Percentiles rank a stretch among this genome's conserved stretches.
These are phyloP conservation scores for Cossypha niveicapilla DNA, from an alignment of 2,797 vertebrate species.

Conservation along the genomic window DNA sequence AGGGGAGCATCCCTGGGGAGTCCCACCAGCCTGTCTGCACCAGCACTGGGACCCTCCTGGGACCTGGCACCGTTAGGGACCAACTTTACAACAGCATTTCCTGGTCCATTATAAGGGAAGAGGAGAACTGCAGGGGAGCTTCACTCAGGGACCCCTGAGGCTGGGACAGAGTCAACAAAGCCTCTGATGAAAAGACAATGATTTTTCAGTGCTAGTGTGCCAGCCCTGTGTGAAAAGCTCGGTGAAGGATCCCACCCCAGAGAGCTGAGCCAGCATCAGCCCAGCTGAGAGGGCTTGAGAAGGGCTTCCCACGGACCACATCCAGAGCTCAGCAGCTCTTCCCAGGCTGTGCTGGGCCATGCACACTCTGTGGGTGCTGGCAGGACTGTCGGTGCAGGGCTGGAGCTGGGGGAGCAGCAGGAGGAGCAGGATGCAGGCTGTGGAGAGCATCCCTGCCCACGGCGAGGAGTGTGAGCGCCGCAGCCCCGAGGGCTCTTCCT, in stretches of 20 bases:
- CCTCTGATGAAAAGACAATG: accelerated
- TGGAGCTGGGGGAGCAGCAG: slow-evolving; percentile 56
- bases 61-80: accelerated
- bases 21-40: not conserved
- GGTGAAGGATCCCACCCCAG: not conserved
- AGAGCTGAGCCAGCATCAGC: not conserved
- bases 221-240: accelerated
- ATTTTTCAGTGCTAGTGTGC: not conserved
- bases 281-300: accelerated
- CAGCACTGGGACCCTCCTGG: not conserved
- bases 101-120: not conserved
- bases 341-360: not conserved
- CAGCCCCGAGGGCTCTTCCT: not conserved
- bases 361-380: slow-evolving; percentile 74
- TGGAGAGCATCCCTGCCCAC: not conserved
- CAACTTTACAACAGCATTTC: not conserved
- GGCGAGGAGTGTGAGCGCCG: accelerated
- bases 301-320: accelerated
- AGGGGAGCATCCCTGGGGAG: not conserved
- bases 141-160: not conserved
- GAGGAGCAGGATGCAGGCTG: not conserved
- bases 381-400: slow-evolving; percentile 66
- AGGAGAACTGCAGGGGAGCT: not conserved
- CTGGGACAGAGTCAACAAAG: not conserved
- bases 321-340: not conserved